Percentiles rank a stretch among this genome's conserved stretches.
Conservation (phyloP, 2,888 invertebrate species). For the Microdon myrmicae region DNA sequence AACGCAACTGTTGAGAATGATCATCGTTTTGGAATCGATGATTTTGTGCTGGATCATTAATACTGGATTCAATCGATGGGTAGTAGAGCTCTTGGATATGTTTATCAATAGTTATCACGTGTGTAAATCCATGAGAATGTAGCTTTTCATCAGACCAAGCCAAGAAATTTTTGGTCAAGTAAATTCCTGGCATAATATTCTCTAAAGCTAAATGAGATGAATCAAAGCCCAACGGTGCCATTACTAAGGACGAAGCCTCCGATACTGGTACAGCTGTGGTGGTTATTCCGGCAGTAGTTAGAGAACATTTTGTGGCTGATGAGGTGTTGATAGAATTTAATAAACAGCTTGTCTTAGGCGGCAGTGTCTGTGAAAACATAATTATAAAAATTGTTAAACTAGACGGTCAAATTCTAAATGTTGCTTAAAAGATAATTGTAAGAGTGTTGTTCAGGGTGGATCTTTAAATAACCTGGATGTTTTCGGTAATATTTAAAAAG, state of each 20-base stretch:
- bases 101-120: slow-evolving; percentile 59
- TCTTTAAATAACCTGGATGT: too few relatives aligned
- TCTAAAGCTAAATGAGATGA: slow-evolving; percentile 52
- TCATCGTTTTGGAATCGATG: slow-evolving; percentile 12
- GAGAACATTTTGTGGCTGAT: slow-evolving; percentile 21
- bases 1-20: slow-evolving; percentile 33
- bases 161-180: slow-evolving; percentile 56
- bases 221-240: slow-evolving; percentile 4
- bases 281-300: slow-evolving; percentile 14
- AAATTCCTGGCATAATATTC: slow-evolving; percentile 58
- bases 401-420: background rate
- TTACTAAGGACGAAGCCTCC: background rate
- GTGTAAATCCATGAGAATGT: slow-evolving; percentile 57
- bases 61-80: slow-evolving; percentile 34
- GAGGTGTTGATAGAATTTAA: slow-evolving; percentile 9
- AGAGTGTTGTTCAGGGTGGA: background rate
- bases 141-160: slow-evolving; percentile 57
- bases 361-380: slow-evolving; percentile 18
- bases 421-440: background rate
- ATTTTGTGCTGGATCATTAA: slow-evolving; percentile 26
- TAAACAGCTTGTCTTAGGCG: slow-evolving; percentile 19
- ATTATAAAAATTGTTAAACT: background rate
- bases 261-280: slow-evolving; percentile 11
- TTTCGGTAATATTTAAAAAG: too few relatives aligned
- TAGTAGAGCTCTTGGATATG: slow-evolving; percentile 57